Evolutionary conservation across 2,113 vertebrate species (phyloP), one percentile per base, ranked within the genome.

Genomic region (Pyxicephalus adspersus): DNA sequence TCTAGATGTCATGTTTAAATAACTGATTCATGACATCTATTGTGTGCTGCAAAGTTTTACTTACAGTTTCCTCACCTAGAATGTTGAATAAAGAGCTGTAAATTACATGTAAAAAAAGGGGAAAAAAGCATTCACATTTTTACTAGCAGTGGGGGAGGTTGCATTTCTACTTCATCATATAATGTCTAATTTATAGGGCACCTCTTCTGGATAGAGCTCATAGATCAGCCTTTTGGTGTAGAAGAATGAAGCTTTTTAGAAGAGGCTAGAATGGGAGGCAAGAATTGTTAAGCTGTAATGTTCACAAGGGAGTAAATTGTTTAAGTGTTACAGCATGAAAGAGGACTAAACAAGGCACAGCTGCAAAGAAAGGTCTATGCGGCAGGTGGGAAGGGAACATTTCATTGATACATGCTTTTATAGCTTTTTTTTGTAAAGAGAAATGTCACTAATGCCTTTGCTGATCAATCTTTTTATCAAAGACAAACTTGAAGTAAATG

Each of bases 1-100:
- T 51, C 70, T 75, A 25, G 11, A 22, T 81, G 80, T 75, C 80
- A 74, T 66, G 31, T 66, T 66, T 64, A 81, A 81, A 63, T 81
- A 75, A 45, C 61, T 81, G 68, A 81, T 81, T 81, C 79, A 81
- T 72, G 28, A 52, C 80, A 66, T 64, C 70, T 81, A 75, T 81
- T 81, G 80, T 81, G 28, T 25, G 3, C 63, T 58, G 17, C 51
- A 81, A 74, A 75, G 61, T 81, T 81, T 75, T 81, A 19, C 25
- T 71, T 81, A 81, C 79, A 81, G 70, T 66, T 71, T 58, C 22
- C 80, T 50, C 29, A 22, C 31, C 57, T 45, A 75, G 50, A 9
- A 65, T 29, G 60, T 26, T 65, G 68, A 73, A 51, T 23, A 57
- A 74, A 19, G 45, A 50, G 61, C 80, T 65, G 51, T 75, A 81